phyloP scores from a whole-genome alignment of 2,797 vertebrate species.

The Gallirallus australis region DNA sequence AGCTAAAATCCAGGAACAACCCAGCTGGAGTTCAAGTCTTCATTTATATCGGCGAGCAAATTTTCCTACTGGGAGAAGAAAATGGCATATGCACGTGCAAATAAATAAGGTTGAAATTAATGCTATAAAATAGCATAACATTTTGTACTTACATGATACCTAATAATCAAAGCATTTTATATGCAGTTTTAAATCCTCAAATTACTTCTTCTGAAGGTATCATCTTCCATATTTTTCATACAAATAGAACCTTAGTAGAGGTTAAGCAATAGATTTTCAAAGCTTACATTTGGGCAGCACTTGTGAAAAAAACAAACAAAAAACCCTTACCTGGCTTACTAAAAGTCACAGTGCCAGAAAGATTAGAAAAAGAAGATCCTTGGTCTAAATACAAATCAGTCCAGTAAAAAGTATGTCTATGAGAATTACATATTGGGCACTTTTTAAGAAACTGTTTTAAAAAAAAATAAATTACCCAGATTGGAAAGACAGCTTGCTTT shows the following conservation, averaged over 20 bases:
- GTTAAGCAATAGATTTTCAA: background rate
- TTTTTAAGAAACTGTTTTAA: background rate
- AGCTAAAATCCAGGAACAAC: background rate
- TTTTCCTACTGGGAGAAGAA: background rate
- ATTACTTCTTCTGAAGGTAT: background rate
- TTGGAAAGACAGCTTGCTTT: background rate
- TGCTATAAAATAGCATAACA: background rate
- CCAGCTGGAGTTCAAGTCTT: background rate
- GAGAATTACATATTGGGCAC: background rate
- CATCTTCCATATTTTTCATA: background rate
- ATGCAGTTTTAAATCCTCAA: background rate
- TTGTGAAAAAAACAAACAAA: background rate
- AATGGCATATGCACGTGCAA: background rate
- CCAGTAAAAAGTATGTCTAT: background rate
- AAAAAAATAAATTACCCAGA: background rate
- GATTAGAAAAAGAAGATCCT: background rate
- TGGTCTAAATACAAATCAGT: background rate
- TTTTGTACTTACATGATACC: background rate
- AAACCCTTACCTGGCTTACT: background rate
- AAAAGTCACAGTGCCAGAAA: background rate
- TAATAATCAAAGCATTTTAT: background rate
- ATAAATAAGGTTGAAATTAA: background rate
- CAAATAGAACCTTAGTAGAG: background rate
- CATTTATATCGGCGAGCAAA: background rate
- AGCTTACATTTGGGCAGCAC: background rate